Evolutionary conservation across 1,140 invertebrate genomes (phyloP).

Genomic region (Aporrectodea caliginosa): DNA sequence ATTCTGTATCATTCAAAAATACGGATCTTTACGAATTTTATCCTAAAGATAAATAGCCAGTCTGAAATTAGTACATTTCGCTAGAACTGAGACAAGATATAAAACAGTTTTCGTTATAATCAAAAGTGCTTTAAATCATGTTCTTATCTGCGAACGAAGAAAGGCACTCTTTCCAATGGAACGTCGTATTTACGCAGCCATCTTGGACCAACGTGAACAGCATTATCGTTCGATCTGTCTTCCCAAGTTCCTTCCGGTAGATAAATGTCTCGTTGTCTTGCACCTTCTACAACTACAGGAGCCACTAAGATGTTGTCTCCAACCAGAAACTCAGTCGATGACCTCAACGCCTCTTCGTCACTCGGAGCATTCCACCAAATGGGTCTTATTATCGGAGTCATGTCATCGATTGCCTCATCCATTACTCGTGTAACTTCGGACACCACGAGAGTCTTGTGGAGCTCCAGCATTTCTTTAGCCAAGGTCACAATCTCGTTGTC

Average conservation of each 20-base stretch:
- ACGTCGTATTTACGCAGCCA: background rate
- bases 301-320: conserved; percentile 77
- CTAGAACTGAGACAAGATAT: no score
- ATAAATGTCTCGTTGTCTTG: conserved; percentile 41
- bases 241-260: conserved; percentile 27
- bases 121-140: no score
- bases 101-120: no score
- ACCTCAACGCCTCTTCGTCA: conserved; percentile 6
- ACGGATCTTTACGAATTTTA: no score
- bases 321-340: conserved; percentile 74
- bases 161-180: background rate
- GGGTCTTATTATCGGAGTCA: conserved; percentile 55
- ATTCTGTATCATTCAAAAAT: no score
- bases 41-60: no score
- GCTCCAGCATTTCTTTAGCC: conserved; percentile 62
- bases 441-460: conserved; percentile 66
- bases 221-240: conserved; percentile 14
- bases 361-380: conserved; percentile 16
- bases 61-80: no score
- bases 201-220: conserved; percentile 3
- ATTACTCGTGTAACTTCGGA: conserved; percentile 61
- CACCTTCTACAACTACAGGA: conserved; percentile 69
- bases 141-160: no score
- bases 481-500: conserved; percentile 67
- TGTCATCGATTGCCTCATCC: conserved; percentile 28